phyloP scores from a whole-genome alignment of 2,888 invertebrate species.

The Diadegma fenestrale region DNA sequence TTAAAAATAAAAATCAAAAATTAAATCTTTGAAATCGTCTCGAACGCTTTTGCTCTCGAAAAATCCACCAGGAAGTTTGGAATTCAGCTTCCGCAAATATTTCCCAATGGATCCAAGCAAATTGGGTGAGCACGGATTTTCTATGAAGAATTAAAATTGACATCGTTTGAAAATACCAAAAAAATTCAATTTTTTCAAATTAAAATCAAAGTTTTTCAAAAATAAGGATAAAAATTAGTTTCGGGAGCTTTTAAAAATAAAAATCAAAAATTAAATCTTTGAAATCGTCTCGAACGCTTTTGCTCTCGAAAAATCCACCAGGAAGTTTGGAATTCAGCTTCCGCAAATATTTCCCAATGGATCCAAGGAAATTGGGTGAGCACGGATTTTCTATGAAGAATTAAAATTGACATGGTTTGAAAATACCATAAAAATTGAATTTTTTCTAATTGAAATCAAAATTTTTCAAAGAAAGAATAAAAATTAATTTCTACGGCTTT shows the following conservation, averaged over 20 bases:
- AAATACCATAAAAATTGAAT: no score
- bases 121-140: not conserved
- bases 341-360: not conserved
- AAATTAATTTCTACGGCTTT: no score
- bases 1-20: not conserved
- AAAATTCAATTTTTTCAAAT: no score
- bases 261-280: not conserved
- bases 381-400: not conserved
- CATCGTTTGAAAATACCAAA: not conserved
- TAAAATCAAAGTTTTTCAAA: no score
- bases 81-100: not conserved
- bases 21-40: constrained; percentile 85
- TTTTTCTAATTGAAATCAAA: not conserved
- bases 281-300: constrained; percentile 85
- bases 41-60: not conserved
- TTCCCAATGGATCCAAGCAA: not conserved
- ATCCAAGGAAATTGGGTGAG: not conserved
- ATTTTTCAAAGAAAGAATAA: no score
- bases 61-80: not conserved
- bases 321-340: not conserved
- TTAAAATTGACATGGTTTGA: no score
- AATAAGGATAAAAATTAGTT: no score
- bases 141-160: not conserved
- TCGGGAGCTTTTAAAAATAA: no score
- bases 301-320: not conserved